Conservation (phyloP, 2,797 vertebrate genomes). For the Momotus momota region DNA sequence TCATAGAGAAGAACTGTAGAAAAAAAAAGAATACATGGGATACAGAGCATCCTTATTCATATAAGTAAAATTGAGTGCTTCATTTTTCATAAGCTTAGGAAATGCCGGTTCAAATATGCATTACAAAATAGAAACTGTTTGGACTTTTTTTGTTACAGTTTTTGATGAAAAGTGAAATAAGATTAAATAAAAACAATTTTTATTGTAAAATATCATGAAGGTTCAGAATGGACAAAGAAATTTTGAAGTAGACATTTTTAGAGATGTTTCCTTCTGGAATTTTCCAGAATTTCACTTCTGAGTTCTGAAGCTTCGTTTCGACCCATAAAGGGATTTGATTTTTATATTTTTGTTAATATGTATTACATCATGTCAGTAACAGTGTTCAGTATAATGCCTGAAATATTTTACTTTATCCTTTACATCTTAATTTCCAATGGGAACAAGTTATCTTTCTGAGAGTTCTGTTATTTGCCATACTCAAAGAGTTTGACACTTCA, state of each 20-base stretch:
- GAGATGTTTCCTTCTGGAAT: neutral
- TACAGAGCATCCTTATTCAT: neutral
- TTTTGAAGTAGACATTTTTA: neutral
- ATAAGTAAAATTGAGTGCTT: neutral
- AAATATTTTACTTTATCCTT: neutral
- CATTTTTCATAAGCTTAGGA: neutral
- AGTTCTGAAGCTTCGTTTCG: neutral
- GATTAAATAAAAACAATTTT: neutral
- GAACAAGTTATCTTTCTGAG: neutral
- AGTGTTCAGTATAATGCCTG: neutral
- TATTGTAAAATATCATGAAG: neutral
- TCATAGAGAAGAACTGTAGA: neutral
- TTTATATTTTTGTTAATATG: neutral
- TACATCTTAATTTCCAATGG: neutral
- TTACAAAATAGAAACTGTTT: neutral
- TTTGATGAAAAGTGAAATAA: neutral
- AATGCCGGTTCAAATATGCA: neutral
- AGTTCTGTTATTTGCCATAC: neutral
- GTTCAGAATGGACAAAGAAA: neutral
- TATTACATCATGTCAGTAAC: neutral
- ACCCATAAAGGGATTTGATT: neutral
- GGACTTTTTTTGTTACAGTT: neutral
- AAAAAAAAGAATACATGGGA: neutral
- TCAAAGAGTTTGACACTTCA: neutral
- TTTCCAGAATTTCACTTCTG: neutral